Evolutionary conservation across 2,888 invertebrate species (phyloP).

Genomic region (Oxytorus armatus): DNA sequence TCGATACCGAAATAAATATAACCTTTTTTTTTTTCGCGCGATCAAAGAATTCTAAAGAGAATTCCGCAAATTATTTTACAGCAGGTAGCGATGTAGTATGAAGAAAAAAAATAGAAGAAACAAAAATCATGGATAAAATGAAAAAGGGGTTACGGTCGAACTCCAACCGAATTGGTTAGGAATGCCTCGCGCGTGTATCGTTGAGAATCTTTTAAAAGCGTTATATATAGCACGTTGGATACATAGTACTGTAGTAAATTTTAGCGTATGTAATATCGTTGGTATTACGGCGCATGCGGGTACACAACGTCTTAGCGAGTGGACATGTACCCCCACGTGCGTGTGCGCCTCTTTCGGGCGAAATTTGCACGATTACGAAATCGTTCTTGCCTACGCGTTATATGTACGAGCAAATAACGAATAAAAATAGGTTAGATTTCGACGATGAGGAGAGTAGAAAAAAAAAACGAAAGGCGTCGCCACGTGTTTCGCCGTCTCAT

Average conservation of each 20-base stretch:
- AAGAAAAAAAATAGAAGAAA: too few relatives aligned
- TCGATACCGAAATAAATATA: too few relatives aligned
- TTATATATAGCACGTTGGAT: slow-evolving; percentile 26
- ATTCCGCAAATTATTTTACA: too few relatives aligned
- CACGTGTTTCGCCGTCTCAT: neutral
- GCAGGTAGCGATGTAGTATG: too few relatives aligned
- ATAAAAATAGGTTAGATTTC: slow-evolving; percentile 52
- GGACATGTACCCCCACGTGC: slow-evolving; percentile 27
- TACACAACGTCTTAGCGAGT: neutral
- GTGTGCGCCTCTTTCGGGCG: slow-evolving; percentile 51
- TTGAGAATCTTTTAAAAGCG: slow-evolving; percentile 13
- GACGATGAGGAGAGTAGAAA: slow-evolving; percentile 14
- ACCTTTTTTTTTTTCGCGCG: too few relatives aligned
- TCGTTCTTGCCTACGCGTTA: slow-evolving; percentile 1
- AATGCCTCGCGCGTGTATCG: neutral
- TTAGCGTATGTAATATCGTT: neutral
- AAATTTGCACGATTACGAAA: slow-evolving; percentile 59
- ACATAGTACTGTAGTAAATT: too few relatives aligned
- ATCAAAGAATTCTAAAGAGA: too few relatives aligned
- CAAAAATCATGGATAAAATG: too few relatives aligned
- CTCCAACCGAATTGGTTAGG: too few relatives aligned
- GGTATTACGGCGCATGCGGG: neutral
- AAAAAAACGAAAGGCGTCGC: neutral
- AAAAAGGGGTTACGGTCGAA: too few relatives aligned
- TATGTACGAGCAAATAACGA: slow-evolving; percentile 35